Evolutionary conservation across 1,140 invertebrate genomes (phyloP), one percentile per base, ranked within the genome.

Genomic region (Caligus rogercresseyi): DNA sequence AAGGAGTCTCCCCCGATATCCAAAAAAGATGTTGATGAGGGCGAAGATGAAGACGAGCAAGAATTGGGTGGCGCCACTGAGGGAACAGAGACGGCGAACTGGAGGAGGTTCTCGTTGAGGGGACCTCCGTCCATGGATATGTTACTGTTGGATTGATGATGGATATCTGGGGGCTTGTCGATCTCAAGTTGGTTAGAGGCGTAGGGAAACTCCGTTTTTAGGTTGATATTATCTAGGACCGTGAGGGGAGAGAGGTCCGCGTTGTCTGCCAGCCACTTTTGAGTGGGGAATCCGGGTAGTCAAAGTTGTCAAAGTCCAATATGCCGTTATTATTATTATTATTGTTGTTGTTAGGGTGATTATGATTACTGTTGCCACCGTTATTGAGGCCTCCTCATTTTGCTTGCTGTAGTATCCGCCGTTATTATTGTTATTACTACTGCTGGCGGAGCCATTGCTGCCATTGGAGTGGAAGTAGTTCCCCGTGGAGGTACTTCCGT

Each of bases 171-270:
- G 25, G 61, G 61, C 19, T 58, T 58, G 3, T 63, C 61, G 21
- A 56, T n/a, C 15, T 18, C n/a, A 18, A 24, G 18, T 18, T 58
- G 21, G 20, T 55, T 24, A n/a, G 31, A 43, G 23, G 31, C 51
- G 18, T 62, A 62, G 2, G 61, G 61, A 53, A 56, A 63, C 23
- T 63, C 61, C 20, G 61, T 23, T 26, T 63, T 63, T 25, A 63
- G 25, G 21, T 63, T 63, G 21, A 63, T 63, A 54, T 63, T 63
- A 53, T 63, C 61, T 16, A 63, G 52, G 19, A 63, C 61, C 25
- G 51, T 56, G 15, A 63, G 25, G 23, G 61, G 61, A 54, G 16
- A 20, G 18, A 63, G 25, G 23, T 63, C 61, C 19, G 61, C 52
- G 31, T 63, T 63, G 52, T 63, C 61, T 19, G 54, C 61, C 20